phyloP scores from a whole-genome alignment of 1,140 invertebrate species.

The Drosophila auraria region DNA sequence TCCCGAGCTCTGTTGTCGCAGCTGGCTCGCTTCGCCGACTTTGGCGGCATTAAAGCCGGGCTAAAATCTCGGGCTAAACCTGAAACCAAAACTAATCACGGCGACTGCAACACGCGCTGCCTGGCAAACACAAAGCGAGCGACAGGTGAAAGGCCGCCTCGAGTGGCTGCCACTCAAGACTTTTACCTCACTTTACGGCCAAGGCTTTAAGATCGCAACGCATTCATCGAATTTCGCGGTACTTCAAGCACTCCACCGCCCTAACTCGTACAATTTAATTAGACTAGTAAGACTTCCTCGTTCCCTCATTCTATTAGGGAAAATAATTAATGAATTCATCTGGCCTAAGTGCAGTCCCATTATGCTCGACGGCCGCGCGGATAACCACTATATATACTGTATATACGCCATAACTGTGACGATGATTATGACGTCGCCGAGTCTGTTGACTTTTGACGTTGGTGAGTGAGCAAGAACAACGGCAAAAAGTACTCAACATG shows the following conservation, averaged over 20 bases:
- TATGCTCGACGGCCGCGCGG: conserved; percentile 46
- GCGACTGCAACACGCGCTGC: conserved; percentile 35
- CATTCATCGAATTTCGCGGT: conserved; percentile 57
- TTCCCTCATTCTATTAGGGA: conserved; percentile 53
- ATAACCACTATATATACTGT: conserved; percentile 13
- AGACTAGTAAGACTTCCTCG: conserved; percentile 54
- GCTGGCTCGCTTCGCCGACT: conserved; percentile 28
- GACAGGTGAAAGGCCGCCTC: conserved; percentile 53
- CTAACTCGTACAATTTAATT: conserved; percentile 62
- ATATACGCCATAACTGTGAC: conserved; percentile 4
- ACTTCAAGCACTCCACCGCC: conserved; percentile 5
- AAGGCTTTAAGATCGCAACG: conserved; percentile 51
- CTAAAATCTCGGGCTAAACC: conserved; percentile 8
- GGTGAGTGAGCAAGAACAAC: conserved; percentile 43
- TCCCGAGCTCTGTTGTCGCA: conserved; percentile 22
- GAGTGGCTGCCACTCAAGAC: conserved; percentile 32
- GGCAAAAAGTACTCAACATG: conserved; percentile 45
- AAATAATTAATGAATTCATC: conserved; percentile 81
- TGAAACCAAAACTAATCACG: conserved; percentile 43
- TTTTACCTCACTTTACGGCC: not conserved
- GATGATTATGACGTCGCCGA: conserved; percentile 37
- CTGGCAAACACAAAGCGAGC: conserved; percentile 30
- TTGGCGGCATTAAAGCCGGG: conserved; percentile 48
- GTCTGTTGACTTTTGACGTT: conserved; percentile 50
- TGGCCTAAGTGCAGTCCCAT: conserved; percentile 72